Base-by-base conservation (phyloP, 2,888 invertebrate genomes). In the Altica lythri region DNA sequence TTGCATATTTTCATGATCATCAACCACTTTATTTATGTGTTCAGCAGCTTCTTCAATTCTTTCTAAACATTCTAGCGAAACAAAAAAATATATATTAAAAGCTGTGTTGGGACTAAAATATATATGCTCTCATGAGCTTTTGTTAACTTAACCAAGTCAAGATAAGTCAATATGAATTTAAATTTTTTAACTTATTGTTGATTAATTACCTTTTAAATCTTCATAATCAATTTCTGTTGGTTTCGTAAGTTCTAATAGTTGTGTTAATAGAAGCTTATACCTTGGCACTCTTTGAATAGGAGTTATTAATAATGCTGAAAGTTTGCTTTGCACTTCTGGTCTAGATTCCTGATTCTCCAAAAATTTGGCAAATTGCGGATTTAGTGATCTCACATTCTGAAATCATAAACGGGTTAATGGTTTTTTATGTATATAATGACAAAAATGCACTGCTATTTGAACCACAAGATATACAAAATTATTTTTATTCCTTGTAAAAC, bases 241-340 rank as follows among this genome's bases (percentile, higher is more conserved):
- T 17, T 56, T 59, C 3, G 70, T 66, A 13, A 67, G 53, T 55
- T 68, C 59, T 52, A 87, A 66, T 5, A 90, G 80, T 71, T 89
- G 86, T 67, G 85, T 83, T 43, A 90, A 74, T 9, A 90, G 75
- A 34, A 90, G 76, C 66, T 86, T 84, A 71, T 90, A 90, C 42
- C 90, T 80, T 1, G 90, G 90, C 44, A 91, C 81, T 65, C 90
- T 78, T 72, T 91, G 90, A 63, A 91, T 87, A 9, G 90, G 90
- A 2, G 85, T 84, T 60, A 90, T 90, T 61, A 90, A 78, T 30
- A 90, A 76, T 0, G 90, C 84, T 53, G 86, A 84, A 2, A 90
- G 73, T 70, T 88, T 89, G 30, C 80, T 80, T 61, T 83, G 82
- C 38, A 90, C 85, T 72, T 89, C 88, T 4, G 88, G 86, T 6